A percentile compares a stretch with the other conserved stretches of the same genome.
Evolutionary conservation across 1,140 invertebrate species (phyloP).

Genomic region (Aphaenogaster floridana): DNA sequence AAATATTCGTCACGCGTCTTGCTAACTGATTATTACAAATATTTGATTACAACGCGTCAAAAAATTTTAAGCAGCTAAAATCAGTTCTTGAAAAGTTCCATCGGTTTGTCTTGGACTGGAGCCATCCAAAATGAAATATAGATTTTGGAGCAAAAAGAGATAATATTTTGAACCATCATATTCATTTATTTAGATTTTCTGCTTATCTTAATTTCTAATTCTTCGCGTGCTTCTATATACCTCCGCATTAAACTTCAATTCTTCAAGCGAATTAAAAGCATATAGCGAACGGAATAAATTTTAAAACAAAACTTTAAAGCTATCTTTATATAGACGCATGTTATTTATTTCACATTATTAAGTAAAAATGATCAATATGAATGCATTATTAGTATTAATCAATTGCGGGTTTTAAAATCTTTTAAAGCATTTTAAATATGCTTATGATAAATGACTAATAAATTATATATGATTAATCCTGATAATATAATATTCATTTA

Average conservation of each 20-base stretch:
- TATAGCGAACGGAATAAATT: background rate
- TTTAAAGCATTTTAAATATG: conserved; percentile 24
- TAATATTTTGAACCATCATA: background rate
- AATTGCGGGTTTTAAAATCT: conserved; percentile 9
- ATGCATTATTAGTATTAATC: conserved; percentile 24
- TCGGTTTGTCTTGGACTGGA: background rate
- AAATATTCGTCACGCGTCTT: conserved; percentile 76
- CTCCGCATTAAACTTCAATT: background rate
- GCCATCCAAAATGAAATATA: background rate
- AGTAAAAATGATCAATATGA: background rate
- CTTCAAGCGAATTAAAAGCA: background rate
- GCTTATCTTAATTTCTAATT: background rate
- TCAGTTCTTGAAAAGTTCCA: background rate
- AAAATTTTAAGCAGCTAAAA: conserved; percentile 35
- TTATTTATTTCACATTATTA: conserved; percentile 20
- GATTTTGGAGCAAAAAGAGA: background rate
- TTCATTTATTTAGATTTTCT: background rate
- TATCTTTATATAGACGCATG: background rate
- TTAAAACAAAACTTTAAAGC: background rate
- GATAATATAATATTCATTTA: conserved; percentile 46
- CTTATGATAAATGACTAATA: conserved; percentile 24
- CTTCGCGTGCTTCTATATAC: background rate
- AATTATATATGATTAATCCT: conserved; percentile 44
- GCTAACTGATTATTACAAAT: conserved; percentile 75
- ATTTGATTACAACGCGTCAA: conserved; percentile 47